Percentiles rank a stretch among this genome's conserved stretches.
Conservation (phyloP, 2,113 vertebrate species). For the Platysternon megacephalum region DNA sequence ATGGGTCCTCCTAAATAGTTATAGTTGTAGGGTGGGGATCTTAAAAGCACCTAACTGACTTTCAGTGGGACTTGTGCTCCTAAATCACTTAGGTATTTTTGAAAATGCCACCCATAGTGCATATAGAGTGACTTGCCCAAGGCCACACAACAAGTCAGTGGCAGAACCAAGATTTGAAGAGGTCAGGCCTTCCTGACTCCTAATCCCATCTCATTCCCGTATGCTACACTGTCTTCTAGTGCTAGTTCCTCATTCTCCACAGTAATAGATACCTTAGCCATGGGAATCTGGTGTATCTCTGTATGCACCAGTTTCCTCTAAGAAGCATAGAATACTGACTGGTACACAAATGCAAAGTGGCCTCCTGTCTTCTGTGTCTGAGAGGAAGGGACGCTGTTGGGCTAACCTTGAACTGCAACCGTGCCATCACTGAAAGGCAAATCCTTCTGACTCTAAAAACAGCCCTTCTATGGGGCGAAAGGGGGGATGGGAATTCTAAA, state of each 20-base stretch:
- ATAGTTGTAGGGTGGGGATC: fast-evolving
- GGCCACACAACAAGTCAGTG: neutral
- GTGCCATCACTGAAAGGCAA: fast-evolving
- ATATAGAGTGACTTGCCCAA: neutral
- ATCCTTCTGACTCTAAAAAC: neutral
- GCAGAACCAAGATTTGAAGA: neutral
- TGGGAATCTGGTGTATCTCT: neutral
- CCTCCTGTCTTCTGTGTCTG: neutral
- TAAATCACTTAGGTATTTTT: fast-evolving
- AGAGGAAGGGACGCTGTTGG: fast-evolving
- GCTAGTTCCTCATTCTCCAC: neutral
- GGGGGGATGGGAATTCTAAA: neutral
- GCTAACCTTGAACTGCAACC: neutral
- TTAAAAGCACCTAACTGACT: fast-evolving
- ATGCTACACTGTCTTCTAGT: neutral
- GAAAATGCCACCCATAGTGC: fast-evolving
- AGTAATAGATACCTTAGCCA: neutral
- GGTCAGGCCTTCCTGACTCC: neutral
- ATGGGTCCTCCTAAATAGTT: fast-evolving
- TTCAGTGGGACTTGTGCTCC: neutral
- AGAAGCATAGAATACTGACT: neutral
- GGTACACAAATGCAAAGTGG: neutral
- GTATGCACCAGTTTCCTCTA: neutral
- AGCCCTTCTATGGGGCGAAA: fast-evolving
- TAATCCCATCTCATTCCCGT: neutral